Percentiles rank a stretch among this genome's conserved stretches.
Conservation (phyloP, 1,140 invertebrate genomes). For the Procambarus clarkii region DNA sequence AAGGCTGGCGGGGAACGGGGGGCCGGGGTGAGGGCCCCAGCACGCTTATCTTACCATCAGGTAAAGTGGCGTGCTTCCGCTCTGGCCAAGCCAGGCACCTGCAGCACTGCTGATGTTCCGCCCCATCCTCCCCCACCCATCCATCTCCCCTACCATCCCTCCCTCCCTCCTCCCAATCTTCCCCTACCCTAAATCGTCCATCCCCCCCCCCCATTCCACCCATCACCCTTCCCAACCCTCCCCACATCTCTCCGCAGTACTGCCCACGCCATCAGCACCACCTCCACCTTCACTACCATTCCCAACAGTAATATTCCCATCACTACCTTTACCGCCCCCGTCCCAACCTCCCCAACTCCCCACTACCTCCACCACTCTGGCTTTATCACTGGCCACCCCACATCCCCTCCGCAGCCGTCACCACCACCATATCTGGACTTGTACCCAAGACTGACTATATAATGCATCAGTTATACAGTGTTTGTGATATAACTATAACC, state of each 20-base stretch:
- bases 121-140: background rate
- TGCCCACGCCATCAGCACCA: background rate
- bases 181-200: background rate
- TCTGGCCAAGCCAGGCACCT: slow-evolving; percentile 18
- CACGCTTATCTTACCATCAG: slow-evolving; percentile 45
- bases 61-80: slow-evolving; percentile 57
- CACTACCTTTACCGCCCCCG: background rate
- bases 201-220: background rate
- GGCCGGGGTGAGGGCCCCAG: background rate
- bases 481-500: too few species aligned
- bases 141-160: background rate
- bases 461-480: too few species aligned
- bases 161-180: background rate
- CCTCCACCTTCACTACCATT: background rate
- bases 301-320: background rate
- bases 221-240: background rate
- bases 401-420: background rate
- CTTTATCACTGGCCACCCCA: background rate
- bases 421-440: too few species aligned
- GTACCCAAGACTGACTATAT: too few species aligned
- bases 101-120: background rate
- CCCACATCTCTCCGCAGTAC: background rate
- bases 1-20: background rate
- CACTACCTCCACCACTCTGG: background rate
- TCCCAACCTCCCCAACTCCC: too few species aligned